These are phyloP conservation scores for Pandemis heparana DNA, from an alignment of 2,888 invertebrate genomes.

Conservation along the genomic window DNA sequence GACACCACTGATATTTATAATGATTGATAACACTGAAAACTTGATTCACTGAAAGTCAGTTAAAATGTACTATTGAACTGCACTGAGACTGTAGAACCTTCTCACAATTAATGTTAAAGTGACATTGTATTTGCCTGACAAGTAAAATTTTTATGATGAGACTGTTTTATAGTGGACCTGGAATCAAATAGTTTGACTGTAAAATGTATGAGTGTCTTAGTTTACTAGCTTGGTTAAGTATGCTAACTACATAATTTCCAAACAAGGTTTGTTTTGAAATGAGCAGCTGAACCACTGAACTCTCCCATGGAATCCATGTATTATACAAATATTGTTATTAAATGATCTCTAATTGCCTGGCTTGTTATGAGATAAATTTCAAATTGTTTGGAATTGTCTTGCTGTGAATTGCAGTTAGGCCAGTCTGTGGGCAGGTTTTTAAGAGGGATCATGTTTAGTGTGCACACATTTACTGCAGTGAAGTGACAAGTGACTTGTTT, in stretches of 20 bases:
- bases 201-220: not conserved
- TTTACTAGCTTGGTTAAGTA: not conserved
- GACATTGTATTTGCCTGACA: too few relatives aligned
- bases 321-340: slow-evolving; percentile 50
- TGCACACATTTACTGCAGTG: not conserved
- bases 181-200: not conserved
- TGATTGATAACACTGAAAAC: too few relatives aligned
- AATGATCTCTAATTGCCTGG: slow-evolving; percentile 49
- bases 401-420: slow-evolving; percentile 53
- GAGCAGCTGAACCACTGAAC: not conserved
- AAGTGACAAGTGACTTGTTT: not conserved
- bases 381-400: slow-evolving; percentile 35
- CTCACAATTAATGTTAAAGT: too few relatives aligned
- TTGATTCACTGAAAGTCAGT: too few relatives aligned
- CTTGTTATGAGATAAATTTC: slow-evolving; percentile 62
- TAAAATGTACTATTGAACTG: too few relatives aligned
- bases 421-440: slow-evolving; percentile 20
- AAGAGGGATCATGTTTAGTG: not conserved
- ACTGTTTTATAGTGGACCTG: not conserved
- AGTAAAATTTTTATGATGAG: too few relatives aligned
- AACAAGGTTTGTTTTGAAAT: slow-evolving; percentile 19
- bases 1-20: too few relatives aligned
- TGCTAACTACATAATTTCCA: not conserved
- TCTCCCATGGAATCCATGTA: slow-evolving; percentile 15
- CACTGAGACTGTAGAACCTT: too few relatives aligned